Percentiles rank a stretch among this genome's conserved stretches.
Evolutionary conservation across 2,113 vertebrate species (phyloP).

Genomic region (Chloroceryle aenea): DNA sequence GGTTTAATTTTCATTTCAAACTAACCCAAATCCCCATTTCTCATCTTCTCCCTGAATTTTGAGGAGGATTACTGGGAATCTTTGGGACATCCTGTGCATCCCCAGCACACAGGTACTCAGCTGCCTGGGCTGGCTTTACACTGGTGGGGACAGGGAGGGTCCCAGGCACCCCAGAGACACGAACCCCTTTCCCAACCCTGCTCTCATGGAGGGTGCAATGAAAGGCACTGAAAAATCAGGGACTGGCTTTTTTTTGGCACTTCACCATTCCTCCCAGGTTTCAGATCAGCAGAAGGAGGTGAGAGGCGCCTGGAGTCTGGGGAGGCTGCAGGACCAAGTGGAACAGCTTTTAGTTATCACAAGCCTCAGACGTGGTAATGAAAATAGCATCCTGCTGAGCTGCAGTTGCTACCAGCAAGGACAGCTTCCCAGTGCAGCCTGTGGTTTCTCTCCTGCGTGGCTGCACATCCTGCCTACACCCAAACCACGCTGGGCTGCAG

Average conservation of each 20-base stretch:
- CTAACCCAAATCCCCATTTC: background rate
- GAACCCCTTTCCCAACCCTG: background rate
- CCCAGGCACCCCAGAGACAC: rapidly evolving
- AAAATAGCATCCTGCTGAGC: background rate
- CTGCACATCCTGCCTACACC: background rate
- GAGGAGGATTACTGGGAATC: background rate
- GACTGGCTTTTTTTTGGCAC: background rate
- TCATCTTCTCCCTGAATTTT: background rate
- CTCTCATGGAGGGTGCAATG: rapidly evolving
- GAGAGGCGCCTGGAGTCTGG: background rate
- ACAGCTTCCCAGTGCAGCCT: background rate
- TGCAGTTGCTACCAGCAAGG: background rate
- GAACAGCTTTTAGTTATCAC: slow-evolving; percentile 21
- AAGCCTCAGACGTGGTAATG: background rate
- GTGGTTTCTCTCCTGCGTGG: background rate
- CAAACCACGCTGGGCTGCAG: background rate
- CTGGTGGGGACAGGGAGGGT: background rate
- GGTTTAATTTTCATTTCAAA: background rate
- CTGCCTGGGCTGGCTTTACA: background rate
- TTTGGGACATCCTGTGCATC: background rate
- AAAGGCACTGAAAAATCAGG: background rate
- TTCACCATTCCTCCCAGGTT: rapidly evolving
- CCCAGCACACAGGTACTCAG: background rate
- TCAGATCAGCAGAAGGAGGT: background rate
- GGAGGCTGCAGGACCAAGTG: background rate